Percentiles rank a stretch among this genome's conserved stretches.
Evolutionary conservation across 2,888 invertebrate species (phyloP).

Genomic region (Pyrrhia umbra): DNA sequence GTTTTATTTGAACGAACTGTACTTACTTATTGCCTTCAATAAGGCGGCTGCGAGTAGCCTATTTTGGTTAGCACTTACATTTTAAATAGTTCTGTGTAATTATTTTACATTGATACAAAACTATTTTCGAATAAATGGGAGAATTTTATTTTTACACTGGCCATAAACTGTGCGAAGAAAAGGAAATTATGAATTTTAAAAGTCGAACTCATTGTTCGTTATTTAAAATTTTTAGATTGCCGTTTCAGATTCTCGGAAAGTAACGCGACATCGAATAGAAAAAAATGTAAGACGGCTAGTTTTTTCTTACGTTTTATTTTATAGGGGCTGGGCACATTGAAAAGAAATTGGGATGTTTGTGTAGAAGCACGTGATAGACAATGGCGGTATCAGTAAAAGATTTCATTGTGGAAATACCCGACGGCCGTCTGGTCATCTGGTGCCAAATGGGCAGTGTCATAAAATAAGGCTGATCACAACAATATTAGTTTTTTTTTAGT

Average conservation of each 20-base stretch:
- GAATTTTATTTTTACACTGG: constrained; percentile 13
- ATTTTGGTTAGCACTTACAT: constrained; percentile 42
- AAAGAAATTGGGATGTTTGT: constrained; percentile 75
- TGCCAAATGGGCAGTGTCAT: constrained; percentile 50
- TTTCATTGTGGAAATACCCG: constrained; percentile 66
- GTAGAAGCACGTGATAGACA: constrained; percentile 75
- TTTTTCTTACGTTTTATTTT: constrained; percentile 56
- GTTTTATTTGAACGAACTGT: constrained; percentile 63
- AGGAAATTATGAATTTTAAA: constrained; percentile 31
- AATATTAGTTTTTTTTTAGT: constrained; percentile 10
- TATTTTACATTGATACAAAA: constrained; percentile 48
- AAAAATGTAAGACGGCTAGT: constrained; percentile 49
- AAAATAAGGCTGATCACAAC: constrained; percentile 41
- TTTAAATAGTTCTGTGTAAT: constrained; percentile 43
- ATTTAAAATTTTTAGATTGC: constrained; percentile 28
- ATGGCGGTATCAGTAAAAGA: constrained; percentile 68
- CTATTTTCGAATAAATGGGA: constrained; percentile 32
- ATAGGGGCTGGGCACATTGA: constrained; percentile 68
- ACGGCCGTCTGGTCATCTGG: constrained; percentile 48
- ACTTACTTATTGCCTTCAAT: constrained; percentile 58
- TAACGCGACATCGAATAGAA: constrained; percentile 42
- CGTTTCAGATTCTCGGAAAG: constrained; percentile 55
- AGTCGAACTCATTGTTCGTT: constrained; percentile 46
- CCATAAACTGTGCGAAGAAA: constrained; percentile 9
- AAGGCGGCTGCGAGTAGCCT: constrained; percentile 46